phyloP scores from a whole-genome alignment of 2,797 vertebrate genomes.

The Acrocephalus scirpaceus region DNA sequence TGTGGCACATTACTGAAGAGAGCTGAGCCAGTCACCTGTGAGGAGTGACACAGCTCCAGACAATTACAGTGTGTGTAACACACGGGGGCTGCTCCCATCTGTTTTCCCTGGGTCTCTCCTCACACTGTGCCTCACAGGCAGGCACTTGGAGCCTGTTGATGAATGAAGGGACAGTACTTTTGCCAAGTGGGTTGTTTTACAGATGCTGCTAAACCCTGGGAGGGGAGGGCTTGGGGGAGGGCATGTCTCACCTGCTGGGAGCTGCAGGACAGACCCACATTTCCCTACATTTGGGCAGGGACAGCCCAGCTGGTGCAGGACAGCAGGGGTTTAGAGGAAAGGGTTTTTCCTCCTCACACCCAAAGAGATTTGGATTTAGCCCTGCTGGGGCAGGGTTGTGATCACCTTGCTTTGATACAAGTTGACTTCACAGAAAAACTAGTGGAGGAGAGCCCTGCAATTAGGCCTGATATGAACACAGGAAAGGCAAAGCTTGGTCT shows the following conservation, averaged over 20 bases:
- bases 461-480: background rate
- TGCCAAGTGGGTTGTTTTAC: background rate
- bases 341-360: background rate
- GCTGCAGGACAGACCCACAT: background rate
- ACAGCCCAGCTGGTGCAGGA: background rate
- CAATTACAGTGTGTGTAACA: background rate
- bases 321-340: background rate
- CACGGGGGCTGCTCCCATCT: background rate
- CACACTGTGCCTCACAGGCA: background rate
- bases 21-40: background rate
- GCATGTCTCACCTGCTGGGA: fast-evolving
- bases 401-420: background rate
- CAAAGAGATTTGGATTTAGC: background rate
- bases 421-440: background rate
- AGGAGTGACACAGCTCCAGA: background rate
- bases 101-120: background rate
- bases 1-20: background rate
- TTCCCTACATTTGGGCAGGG: background rate
- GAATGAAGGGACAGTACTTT: background rate
- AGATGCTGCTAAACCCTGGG: background rate
- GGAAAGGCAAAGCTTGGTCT: background rate
- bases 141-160: background rate
- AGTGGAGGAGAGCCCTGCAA: background rate
- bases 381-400: fast-evolving
- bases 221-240: background rate